These are phyloP conservation scores for Pyrocephalus nanus DNA, from an alignment of 2,797 vertebrate genomes.

Conservation along the genomic window DNA sequence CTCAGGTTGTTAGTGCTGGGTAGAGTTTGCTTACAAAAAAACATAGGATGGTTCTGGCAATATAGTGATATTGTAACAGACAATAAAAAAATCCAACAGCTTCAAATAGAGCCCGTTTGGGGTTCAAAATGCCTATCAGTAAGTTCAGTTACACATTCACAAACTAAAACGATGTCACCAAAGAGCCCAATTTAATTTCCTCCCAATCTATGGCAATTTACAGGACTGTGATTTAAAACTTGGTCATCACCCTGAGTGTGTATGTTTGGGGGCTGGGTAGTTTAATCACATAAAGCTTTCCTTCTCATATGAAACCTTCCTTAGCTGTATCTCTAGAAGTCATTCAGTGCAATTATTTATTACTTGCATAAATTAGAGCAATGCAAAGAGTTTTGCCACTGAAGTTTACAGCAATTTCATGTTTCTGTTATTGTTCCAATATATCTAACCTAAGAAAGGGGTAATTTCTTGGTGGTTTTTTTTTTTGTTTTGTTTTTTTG, in stretches of 20 bases:
- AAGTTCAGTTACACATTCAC: not conserved
- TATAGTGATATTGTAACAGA: not conserved
- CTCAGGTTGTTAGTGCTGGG: not conserved
- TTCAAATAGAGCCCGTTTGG: not conserved
- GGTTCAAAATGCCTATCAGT: not conserved
- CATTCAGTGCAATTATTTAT: not conserved
- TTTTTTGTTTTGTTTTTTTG: too few relatives aligned
- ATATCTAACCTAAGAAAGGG: not conserved
- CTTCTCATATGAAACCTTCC: not conserved
- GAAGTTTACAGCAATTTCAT: not conserved
- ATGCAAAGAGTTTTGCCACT: not conserved
- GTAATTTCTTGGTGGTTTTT: not conserved
- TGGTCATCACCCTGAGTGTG: not conserved
- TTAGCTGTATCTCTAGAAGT: not conserved
- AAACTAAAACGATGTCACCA: not conserved
- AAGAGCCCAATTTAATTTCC: slow-evolving; percentile 13
- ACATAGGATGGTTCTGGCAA: not conserved
- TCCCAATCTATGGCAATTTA: not conserved
- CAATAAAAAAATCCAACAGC: not conserved
- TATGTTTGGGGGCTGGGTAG: not conserved
- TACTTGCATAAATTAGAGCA: not conserved
- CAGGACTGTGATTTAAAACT: slow-evolving; percentile 8
- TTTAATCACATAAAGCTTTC: not conserved
- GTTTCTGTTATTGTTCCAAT: not conserved
- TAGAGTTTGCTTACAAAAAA: not conserved